phyloP scores from a whole-genome alignment of 2,888 invertebrate species.

The Hypolimnas misippus region DNA sequence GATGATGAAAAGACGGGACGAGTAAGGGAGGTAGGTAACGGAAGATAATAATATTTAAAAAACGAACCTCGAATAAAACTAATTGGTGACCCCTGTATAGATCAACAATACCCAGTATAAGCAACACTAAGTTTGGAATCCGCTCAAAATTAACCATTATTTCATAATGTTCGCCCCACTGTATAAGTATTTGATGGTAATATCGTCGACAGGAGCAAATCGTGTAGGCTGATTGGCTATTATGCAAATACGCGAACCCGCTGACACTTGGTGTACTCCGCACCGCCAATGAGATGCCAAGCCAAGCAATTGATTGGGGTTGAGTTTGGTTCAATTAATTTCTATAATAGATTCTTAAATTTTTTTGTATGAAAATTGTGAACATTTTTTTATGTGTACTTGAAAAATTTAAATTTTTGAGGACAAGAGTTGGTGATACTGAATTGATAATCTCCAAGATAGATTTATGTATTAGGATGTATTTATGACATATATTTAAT shows the following conservation, averaged over 20 bases:
- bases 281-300: conserved; percentile 40
- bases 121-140: too few species aligned
- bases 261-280: conserved; percentile 31
- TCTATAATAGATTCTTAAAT: conserved; percentile 17
- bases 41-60: too few species aligned
- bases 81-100: too few species aligned
- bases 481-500: too few species aligned
- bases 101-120: too few species aligned
- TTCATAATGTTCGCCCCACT: not conserved
- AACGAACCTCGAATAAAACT: too few species aligned
- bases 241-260: conserved; percentile 50
- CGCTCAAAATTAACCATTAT: not conserved
- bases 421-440: too few species aligned
- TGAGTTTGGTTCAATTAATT: conserved; percentile 31
- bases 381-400: not conserved
- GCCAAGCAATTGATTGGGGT: conserved; percentile 31
- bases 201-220: conserved; percentile 46
- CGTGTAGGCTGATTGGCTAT: conserved; percentile 53
- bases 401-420: not conserved
- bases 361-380: not conserved
- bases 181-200: conserved; percentile 41
- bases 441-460: too few species aligned
- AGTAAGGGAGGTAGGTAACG: too few species aligned
- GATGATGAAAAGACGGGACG: too few species aligned
- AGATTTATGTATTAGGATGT: too few species aligned